Percentiles rank a stretch among this genome's conserved stretches.
phyloP scores from a whole-genome alignment of 2,113 vertebrate species.

The Stigmatopora nigra region DNA sequence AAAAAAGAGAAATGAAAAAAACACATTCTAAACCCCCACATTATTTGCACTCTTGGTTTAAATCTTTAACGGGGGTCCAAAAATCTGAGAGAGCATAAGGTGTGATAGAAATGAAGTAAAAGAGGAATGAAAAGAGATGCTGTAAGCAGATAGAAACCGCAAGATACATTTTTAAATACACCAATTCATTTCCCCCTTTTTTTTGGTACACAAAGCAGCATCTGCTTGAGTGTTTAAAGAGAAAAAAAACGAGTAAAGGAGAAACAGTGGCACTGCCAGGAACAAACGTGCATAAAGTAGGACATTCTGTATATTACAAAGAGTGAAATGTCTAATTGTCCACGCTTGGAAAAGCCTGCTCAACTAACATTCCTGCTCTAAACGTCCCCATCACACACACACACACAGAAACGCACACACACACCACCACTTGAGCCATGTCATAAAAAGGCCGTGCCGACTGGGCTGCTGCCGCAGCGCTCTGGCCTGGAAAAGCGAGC shows the following conservation, averaged over 20 bases:
- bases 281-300: neutral
- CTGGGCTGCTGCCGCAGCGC: constrained; percentile 60
- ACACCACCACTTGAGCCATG: constrained; percentile 48
- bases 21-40: too few species aligned
- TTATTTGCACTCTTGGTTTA: too few species aligned
- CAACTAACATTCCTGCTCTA: constrained; percentile 37
- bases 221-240: neutral
- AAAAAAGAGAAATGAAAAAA: too few species aligned
- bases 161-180: neutral
- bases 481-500: constrained; percentile 64
- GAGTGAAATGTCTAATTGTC: constrained; percentile 9
- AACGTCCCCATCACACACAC: constrained; percentile 21
- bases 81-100: too few species aligned
- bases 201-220: neutral
- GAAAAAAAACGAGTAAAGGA: neutral
- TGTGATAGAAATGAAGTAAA: too few species aligned
- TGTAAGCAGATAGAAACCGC: neutral
- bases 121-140: too few species aligned
- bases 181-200: neutral
- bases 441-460: constrained; percentile 42
- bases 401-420: neutral
- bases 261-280: neutral
- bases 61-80: too few species aligned
- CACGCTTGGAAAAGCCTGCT: constrained; percentile 32
- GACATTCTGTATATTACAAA: neutral